These are phyloP conservation scores for Psephotus haematonotus DNA, from an alignment of 2,113 vertebrate species.

Conservation along the genomic window DNA sequence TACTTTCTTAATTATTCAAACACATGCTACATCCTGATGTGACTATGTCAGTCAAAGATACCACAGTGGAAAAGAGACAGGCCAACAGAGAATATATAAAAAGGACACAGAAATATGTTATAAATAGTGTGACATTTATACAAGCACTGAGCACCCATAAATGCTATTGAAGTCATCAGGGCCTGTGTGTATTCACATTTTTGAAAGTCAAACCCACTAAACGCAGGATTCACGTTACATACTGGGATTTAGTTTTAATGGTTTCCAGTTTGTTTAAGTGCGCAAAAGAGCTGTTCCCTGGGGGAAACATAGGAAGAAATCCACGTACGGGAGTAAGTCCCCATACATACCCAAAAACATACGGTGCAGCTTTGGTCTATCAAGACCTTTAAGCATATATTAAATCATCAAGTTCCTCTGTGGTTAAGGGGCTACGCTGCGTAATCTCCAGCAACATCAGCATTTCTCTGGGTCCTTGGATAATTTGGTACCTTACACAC, in stretches of 20 bases:
- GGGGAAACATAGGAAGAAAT: constrained; percentile 5
- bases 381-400: background rate
- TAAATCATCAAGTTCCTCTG: background rate
- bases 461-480: background rate
- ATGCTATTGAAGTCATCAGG: constrained; percentile 64
- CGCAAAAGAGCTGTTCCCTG: constrained; percentile 16
- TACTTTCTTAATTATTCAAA: constrained; percentile 50
- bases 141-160: constrained; percentile 57
- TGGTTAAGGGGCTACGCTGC: background rate
- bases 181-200: background rate
- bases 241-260: constrained; percentile 34
- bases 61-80: constrained; percentile 41
- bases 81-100: constrained; percentile 60
- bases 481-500: background rate
- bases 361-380: background rate
- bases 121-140: constrained; percentile 70
- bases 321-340: background rate
- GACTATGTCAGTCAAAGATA: constrained; percentile 14
- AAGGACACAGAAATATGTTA: constrained; percentile 49
- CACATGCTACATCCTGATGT: constrained; percentile 30
- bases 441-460: background rate
- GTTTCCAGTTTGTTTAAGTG: constrained; percentile 36
- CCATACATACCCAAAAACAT: background rate
- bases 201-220: constrained; percentile 45
- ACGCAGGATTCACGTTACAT: background rate